Evolutionary conservation across 53 echinoderm and acorn worm species (phyloP), one percentile per base, ranked within the genome.

Genomic region (Pentamera pediparva): DNA sequence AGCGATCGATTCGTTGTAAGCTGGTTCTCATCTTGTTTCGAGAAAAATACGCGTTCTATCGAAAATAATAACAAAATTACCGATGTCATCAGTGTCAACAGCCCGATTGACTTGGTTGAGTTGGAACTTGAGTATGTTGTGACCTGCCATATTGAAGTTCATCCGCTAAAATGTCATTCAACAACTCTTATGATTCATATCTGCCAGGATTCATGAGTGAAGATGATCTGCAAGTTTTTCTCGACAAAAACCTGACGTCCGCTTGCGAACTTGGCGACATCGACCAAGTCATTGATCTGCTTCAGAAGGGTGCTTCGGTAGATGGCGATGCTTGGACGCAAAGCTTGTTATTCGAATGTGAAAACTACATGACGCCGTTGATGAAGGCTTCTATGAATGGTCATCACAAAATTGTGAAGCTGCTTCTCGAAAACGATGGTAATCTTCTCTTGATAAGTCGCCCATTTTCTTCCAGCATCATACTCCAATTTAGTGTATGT

Each of bases 341-440:
- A 37, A 59, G 56, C 25, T 58, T 83, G 56, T 48, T 81, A 0
- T 47, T 59, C 24, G 71, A 81, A 18, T 86, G 89, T 17, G 89
- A 92, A 73, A 86, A 89, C 60, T 86, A 79, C 78, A 86, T 80
- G 70, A 89, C 80, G 18, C 92, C 92, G 0, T 62, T 92, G 6
- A 86, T 86, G 89, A 80, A 77, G 18, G 89, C 92, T 8, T 86
- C 86, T 2, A 64, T 75, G 76, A 55, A 80, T 36, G 89, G 89
- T 29, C 65, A 80, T 69, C 73, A 70, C 32, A 86, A 92, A 57
- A 89, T 92, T 29, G 72, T 83, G 10, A 62, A 83, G 38, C 32
- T 89, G 47, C 60, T 92, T 38, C 48, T 92, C 37, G 92, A 89
- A n/a, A 89, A 92, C 61, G 92, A 86, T 60, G 92, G 92, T 89